These are phyloP conservation scores for Peromyscus polionotus DNA, from an alignment of 2,113 vertebrate genomes.

Conservation along the genomic window DNA sequence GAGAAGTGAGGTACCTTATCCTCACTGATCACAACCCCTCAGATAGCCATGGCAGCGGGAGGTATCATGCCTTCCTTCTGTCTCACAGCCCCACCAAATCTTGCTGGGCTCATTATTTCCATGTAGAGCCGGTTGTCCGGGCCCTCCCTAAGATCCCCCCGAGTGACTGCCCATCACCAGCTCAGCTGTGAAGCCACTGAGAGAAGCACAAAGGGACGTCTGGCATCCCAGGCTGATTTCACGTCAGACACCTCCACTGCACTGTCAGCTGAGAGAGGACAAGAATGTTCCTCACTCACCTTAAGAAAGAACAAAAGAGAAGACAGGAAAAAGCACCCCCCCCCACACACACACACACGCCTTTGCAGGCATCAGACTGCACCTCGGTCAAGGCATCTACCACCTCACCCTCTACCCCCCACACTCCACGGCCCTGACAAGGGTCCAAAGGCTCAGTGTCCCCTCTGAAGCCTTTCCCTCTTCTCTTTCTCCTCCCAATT, in stretches of 20 bases:
- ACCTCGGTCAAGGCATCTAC: neutral
- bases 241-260: neutral
- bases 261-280: conserved; percentile 11
- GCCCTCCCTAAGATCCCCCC: conserved; percentile 4
- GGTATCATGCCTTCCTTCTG: neutral
- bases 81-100: neutral
- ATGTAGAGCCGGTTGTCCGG: neutral
- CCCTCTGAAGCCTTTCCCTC: neutral
- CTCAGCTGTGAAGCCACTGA: neutral
- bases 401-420: neutral
- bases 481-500: neutral
- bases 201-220: conserved; percentile 15
- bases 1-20: neutral
- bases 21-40: neutral
- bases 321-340: neutral
- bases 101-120: neutral
- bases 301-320: neutral
- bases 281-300: neutral
- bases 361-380: neutral
- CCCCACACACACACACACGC: no score
- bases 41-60: neutral
- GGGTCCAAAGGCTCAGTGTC: neutral
- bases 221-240: neutral
- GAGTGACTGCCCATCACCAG: neutral
- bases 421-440: neutral